A percentile compares a stretch with the other conserved stretches of the same genome.
Conservation (phyloP, 2,113 vertebrate genomes). For the Hippocampus zosterae region DNA sequence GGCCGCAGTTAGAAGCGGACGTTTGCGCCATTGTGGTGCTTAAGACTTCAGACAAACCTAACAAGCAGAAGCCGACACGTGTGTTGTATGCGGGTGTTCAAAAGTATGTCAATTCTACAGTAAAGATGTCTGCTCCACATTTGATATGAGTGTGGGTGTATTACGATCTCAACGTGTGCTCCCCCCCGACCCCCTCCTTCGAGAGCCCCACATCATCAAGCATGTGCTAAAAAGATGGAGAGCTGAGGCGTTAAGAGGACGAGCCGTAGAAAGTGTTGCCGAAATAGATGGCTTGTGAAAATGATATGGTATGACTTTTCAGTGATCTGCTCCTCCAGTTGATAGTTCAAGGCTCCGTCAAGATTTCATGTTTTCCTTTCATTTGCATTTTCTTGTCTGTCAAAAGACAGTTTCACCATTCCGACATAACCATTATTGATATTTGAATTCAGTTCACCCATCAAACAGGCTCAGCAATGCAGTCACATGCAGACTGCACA, state of each 20-base stretch:
- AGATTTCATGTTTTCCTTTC: slow-evolving; percentile 57
- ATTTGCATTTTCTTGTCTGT: slow-evolving; percentile 50
- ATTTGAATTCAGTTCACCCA: too few species aligned
- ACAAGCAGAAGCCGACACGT: not conserved
- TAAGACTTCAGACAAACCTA: not conserved
- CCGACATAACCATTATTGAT: too few species aligned
- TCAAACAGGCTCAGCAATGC: too few species aligned
- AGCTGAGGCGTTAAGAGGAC: slow-evolving; percentile 57
- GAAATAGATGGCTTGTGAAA: slow-evolving; percentile 68
- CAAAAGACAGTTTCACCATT: too few species aligned
- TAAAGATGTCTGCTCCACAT: slow-evolving; percentile 17
- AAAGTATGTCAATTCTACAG: slow-evolving; percentile 5
- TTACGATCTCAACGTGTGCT: slow-evolving; percentile 31
- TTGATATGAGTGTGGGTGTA: slow-evolving; percentile 17
- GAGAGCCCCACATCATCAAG: slow-evolving; percentile 51
- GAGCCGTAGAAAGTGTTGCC: slow-evolving; percentile 57
- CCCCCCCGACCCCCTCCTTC: not conserved
- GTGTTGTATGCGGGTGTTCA: not conserved
- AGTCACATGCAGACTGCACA: too few species aligned
- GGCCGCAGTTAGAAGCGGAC: too few species aligned
- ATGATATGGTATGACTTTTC: slow-evolving; percentile 62
- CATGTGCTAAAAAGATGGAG: slow-evolving; percentile 61
- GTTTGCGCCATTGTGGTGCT: too few species aligned
- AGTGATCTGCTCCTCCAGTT: slow-evolving; percentile 53
- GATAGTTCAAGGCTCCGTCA: slow-evolving; percentile 51